Conservation (phyloP, 2,888 invertebrate species). For the Cancer borealis region DNA sequence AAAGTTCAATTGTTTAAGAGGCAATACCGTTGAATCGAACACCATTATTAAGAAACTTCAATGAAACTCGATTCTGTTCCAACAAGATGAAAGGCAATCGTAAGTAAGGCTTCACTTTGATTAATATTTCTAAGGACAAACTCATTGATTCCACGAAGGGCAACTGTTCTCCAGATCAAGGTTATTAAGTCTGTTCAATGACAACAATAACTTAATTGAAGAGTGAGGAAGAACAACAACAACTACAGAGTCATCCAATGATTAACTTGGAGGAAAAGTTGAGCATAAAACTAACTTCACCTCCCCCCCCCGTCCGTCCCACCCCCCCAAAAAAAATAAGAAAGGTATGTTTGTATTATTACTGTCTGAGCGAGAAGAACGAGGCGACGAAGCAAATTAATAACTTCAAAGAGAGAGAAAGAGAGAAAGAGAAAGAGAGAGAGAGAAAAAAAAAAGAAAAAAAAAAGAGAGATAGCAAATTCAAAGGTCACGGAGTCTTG, state of each 20-base stretch:
- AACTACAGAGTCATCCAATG: neutral
- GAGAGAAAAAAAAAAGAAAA: slow-evolving; percentile 46
- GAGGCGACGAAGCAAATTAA: neutral
- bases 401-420: neutral
- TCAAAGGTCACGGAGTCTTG: neutral
- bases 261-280: neutral
- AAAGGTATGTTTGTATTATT: neutral
- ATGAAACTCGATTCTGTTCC: neutral
- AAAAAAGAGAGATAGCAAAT: slow-evolving; percentile 20
- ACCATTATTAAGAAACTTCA: neutral
- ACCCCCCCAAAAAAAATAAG: no score
- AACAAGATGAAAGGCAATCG: neutral
- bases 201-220: neutral
- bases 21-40: neutral
- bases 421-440: slow-evolving; percentile 54
- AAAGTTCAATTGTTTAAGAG: neutral
- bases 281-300: neutral
- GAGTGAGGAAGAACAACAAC: neutral
- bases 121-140: neutral
- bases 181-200: neutral
- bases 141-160: neutral
- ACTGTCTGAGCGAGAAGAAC: neutral
- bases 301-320: no score
- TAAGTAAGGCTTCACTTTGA: neutral
- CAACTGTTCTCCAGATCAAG: neutral